These are phyloP conservation scores for Sinocyclocheilus anshuiensis DNA, from an alignment of 2,113 vertebrate species.

Conservation along the genomic window DNA sequence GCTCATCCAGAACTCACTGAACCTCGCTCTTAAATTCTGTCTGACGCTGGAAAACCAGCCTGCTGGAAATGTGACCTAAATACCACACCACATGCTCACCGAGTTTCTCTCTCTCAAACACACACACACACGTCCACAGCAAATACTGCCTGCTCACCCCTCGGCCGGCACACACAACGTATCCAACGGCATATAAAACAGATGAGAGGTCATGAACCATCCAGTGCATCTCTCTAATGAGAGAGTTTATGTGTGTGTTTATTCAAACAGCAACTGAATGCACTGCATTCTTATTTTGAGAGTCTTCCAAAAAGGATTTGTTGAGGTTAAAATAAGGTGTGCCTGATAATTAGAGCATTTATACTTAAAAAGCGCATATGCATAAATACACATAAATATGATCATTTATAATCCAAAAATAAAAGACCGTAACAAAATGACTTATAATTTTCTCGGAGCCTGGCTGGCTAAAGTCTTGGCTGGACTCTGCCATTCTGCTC, in stretches of 20 bases:
- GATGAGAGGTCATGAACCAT: slow-evolving; percentile 7
- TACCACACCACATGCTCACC: slow-evolving; percentile 54
- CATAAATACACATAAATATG: slow-evolving; percentile 19
- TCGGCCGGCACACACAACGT: background rate
- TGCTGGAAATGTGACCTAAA: slow-evolving; percentile 58
- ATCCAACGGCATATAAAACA: background rate
- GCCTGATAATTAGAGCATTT: slow-evolving; percentile 29
- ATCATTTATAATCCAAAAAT: slow-evolving; percentile 39
- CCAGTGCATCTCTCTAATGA: slow-evolving; percentile 2
- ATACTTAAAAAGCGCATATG: background rate
- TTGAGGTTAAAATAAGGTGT: slow-evolving; percentile 26
- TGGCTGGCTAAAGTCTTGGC: slow-evolving; percentile 29
- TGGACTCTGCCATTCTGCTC: slow-evolving; percentile 12
- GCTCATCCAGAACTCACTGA: slow-evolving; percentile 5
- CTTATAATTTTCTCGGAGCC: slow-evolving; percentile 18
- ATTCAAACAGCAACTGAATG: background rate
- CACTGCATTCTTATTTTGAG: background rate
- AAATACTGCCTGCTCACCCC: background rate
- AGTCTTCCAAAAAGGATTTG: background rate
- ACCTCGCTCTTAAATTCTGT: slow-evolving; percentile 34
- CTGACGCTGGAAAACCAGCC: slow-evolving; percentile 53
- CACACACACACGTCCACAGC: background rate
- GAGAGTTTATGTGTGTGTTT: background rate
- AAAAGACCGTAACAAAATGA: background rate
- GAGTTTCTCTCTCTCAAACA: background rate